phyloP scores from a whole-genome alignment of 2,113 vertebrate species.

The Synodontis membranacea region DNA sequence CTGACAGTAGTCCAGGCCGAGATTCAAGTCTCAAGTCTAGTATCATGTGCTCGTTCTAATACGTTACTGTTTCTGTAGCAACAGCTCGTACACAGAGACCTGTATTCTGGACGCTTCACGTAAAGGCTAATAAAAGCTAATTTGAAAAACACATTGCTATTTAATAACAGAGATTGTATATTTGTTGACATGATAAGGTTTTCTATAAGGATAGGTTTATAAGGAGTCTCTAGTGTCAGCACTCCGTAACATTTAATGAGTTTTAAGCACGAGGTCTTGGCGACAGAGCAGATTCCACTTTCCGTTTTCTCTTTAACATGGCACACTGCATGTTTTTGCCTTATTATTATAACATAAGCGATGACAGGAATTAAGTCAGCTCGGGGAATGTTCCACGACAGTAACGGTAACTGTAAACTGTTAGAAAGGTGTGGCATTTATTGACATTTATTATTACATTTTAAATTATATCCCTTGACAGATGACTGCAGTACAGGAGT shows the following conservation, averaged over 20 bases:
- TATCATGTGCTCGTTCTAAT: not conserved
- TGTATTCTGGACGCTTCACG: not conserved
- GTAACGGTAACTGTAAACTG: not conserved
- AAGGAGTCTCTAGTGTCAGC: not conserved
- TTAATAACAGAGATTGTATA: not conserved
- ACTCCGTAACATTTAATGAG: not conserved
- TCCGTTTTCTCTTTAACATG: not conserved
- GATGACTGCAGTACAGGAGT: not conserved
- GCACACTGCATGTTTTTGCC: not conserved
- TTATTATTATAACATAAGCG: not conserved
- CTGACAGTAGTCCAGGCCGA: not conserved
- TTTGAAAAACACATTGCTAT: not conserved
- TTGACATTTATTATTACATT: not conserved
- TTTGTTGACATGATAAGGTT: not conserved
- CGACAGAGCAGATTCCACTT: not conserved
- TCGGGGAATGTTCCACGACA: not conserved
- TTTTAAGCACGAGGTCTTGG: not conserved
- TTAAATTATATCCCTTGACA: not conserved
- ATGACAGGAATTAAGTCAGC: not conserved
- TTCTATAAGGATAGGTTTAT: not conserved
- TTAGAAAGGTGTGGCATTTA: not conserved
- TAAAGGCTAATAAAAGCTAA: not conserved
- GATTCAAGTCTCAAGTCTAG: not conserved
- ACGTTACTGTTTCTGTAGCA: not conserved
- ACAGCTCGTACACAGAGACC: not conserved